phyloP scores from a whole-genome alignment of 2,888 invertebrate genomes.

The Clitarchus hookeri region DNA sequence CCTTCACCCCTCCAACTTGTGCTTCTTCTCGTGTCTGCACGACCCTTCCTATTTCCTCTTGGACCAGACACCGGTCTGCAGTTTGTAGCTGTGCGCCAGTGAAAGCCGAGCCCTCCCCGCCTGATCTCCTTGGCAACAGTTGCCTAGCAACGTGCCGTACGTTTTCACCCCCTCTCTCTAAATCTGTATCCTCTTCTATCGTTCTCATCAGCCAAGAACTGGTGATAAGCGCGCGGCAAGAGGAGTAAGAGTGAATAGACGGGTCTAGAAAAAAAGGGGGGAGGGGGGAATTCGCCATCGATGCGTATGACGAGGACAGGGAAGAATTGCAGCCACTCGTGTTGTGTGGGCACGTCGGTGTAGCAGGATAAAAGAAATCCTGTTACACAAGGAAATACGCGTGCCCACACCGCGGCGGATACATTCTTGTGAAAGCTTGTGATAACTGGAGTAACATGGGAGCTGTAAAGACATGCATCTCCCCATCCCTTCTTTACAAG shows the following conservation, averaged over 20 bases:
- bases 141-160: not conserved
- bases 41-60: conserved; percentile 14
- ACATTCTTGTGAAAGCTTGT: no score
- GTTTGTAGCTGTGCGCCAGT: conserved; percentile 2
- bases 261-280: no score
- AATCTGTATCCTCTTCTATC: not conserved
- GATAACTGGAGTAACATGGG: no score
- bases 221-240: no score
- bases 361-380: no score
- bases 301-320: not conserved
- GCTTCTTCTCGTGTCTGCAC: not conserved
- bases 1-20: not conserved
- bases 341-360: no score
- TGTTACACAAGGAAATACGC: no score
- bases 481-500: no score
- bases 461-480: no score
- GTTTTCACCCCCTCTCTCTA: not conserved
- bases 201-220: not conserved
- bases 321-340: conserved; percentile 1
- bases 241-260: no score
- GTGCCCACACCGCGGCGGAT: no score
- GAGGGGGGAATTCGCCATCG: not conserved
- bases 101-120: not conserved
- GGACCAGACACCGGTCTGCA: not conserved
- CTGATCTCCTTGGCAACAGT: not conserved